Evolutionary conservation across 2,797 vertebrate genomes (phyloP), one percentile per base, ranked within the genome.

Genomic region (Odontamblyopus rebecca): DNA sequence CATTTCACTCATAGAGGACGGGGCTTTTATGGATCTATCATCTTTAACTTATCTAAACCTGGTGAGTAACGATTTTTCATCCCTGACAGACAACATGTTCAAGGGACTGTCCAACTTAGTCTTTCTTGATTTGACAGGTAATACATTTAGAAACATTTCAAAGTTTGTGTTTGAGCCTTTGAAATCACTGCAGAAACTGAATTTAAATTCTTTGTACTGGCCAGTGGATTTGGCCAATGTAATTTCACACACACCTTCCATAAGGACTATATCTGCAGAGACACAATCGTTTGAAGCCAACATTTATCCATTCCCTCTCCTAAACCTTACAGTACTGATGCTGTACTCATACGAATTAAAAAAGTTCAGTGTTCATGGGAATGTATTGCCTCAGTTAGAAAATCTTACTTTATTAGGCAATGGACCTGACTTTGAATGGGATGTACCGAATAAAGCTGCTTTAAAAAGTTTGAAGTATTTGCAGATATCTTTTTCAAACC

Each of bases 401-500:
- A 8, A 44, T 16, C 41, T 65, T 27, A 2, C 3, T 48, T 48
- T 65, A n/a, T 27, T 2, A 16, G 6, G 5, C 5, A 1, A 0
- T 1, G 6, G 5, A 8, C 41, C 9, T 27, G 5, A 29, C 4
- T 65, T 65, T 65, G 41, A 65, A 65, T 65, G 63, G 63, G 41
- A 65, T 27, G 63, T 65, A 18, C 41, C 63, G 1, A 5, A 65
- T 35, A 65, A 48, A 50, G 2, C 23, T 15, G 32, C 41, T 50
- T 27, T 65, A 4, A 65, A 65, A 65, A 48, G 38, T 65, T 5
- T 65, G 23, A 27, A 16, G n/a, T 12, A 2, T 48, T 65, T 65
- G 8, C 5, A 18, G 1, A 8, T 65, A 8, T 0, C 0, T 18
- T 2, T 16, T 7, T 0, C 3, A 9, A 4, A 12, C 5, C 0